Conservation (phyloP, 2,797 vertebrate genomes). For the Sparus aurata region DNA sequence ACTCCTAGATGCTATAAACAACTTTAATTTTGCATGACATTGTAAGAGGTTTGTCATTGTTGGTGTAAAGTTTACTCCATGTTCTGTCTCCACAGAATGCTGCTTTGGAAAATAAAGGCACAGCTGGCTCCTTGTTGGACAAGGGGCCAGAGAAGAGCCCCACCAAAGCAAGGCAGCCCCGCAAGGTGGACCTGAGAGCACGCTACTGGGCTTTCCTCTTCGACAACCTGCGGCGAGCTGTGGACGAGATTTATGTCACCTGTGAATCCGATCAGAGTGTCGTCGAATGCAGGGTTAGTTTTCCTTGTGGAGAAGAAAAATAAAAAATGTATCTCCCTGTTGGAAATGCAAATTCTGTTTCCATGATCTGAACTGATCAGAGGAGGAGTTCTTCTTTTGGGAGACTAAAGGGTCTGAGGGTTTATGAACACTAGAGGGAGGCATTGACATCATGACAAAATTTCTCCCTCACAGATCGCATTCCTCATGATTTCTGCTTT, state of each 20-base stretch:
- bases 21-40: neutral
- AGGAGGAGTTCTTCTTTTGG: neutral
- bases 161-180: slow-evolving; percentile 92
- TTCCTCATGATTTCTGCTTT: slow-evolving; percentile 83
- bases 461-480: slow-evolving; percentile 42
- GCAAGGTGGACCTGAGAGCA: slow-evolving; percentile 95
- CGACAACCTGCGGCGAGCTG: slow-evolving; percentile 95
- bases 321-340: fast-evolving
- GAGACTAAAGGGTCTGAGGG: slow-evolving; percentile 7
- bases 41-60: slow-evolving; percentile 17
- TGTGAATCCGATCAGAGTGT: slow-evolving; percentile 99
- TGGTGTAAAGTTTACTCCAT: neutral
- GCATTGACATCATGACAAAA: slow-evolving; percentile 68
- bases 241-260: slow-evolving; percentile 98
- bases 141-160: slow-evolving; percentile 96
- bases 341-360: neutral
- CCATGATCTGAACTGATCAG: neutral
- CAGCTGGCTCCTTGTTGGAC: slow-evolving; percentile 84
- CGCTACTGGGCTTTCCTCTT: slow-evolving; percentile 99
- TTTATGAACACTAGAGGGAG: slow-evolving; percentile 86
- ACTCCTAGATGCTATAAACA: neutral
- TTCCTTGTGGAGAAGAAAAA: neutral
- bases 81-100: slow-evolving; percentile 82
- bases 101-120: slow-evolving; percentile 88
- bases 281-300: slow-evolving; percentile 97